Conservation (phyloP, 2,888 invertebrate species). For the Noctua comes region DNA sequence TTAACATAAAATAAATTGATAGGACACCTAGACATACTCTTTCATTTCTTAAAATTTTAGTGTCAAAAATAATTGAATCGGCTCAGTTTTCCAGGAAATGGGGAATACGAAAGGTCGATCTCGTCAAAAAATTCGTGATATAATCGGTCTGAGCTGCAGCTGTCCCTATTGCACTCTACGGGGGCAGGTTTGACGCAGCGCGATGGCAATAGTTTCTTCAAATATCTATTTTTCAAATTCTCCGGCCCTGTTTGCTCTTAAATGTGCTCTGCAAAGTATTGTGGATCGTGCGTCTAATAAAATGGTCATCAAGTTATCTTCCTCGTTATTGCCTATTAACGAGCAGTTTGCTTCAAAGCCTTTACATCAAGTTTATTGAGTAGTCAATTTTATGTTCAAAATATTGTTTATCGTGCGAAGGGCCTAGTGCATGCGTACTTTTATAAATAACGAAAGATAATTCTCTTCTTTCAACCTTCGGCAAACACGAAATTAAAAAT, state of each 20-base stretch:
- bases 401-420: background rate
- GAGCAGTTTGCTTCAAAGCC: conserved; percentile 21
- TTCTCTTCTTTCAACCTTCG: conserved; percentile 32
- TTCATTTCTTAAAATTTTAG: too few relatives aligned
- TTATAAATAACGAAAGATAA: conserved; percentile 28
- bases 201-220: too few relatives aligned
- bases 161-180: too few relatives aligned
- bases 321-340: background rate
- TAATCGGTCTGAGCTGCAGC: too few relatives aligned
- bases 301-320: conserved; percentile 9
- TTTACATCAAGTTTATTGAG: conserved; percentile 10
- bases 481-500: conserved; percentile 57
- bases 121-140: too few relatives aligned
- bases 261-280: background rate
- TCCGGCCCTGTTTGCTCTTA: background rate
- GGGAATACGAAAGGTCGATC: too few relatives aligned
- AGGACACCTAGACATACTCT: too few relatives aligned
- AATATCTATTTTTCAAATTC: too few relatives aligned
- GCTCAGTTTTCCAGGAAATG: too few relatives aligned
- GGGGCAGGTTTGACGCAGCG: too few relatives aligned
- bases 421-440: background rate
- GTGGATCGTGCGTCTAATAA: background rate
- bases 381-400: background rate
- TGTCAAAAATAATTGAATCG: too few relatives aligned
- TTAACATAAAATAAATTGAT: too few relatives aligned